phyloP scores from a whole-genome alignment of 2,797 vertebrate species.

The Rallus crepitans region DNA sequence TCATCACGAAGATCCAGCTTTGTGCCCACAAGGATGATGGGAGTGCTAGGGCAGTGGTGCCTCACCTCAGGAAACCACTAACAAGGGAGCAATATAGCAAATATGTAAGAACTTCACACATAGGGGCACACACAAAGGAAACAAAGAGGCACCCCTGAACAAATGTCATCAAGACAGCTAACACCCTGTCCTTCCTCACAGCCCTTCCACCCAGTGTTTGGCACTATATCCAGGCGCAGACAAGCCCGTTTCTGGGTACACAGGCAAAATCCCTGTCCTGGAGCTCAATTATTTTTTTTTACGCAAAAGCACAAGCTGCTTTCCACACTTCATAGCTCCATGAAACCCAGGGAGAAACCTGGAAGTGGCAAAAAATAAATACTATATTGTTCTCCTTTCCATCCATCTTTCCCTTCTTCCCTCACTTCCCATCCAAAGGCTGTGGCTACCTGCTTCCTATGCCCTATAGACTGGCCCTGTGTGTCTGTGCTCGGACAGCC shows the following conservation, averaged over 20 bases:
- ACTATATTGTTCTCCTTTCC: neutral
- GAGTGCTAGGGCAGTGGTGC: constrained; percentile 92
- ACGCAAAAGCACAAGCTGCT: neutral
- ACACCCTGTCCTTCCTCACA: neutral
- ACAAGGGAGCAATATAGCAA: neutral
- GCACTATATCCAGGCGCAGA: neutral
- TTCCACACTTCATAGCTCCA: neutral
- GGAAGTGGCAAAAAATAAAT: neutral
- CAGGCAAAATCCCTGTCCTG: neutral
- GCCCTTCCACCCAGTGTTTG: neutral
- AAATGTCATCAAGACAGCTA: neutral
- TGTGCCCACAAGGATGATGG: constrained; percentile 92
- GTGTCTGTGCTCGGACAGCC: neutral
- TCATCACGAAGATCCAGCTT: constrained; percentile 94
- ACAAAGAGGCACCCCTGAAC: neutral
- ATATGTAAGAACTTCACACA: neutral
- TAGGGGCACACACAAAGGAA: neutral
- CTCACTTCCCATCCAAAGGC: neutral
- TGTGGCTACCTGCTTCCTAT: neutral
- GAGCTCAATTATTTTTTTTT: neutral
- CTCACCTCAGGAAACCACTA: constrained; percentile 94
- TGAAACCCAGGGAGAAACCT: neutral
- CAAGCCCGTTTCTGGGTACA: neutral
- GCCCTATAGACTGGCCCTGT: neutral
- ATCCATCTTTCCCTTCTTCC: neutral